Evolutionary conservation across 2,888 invertebrate species (phyloP).

Genomic region (Rotaria macrura): DNA sequence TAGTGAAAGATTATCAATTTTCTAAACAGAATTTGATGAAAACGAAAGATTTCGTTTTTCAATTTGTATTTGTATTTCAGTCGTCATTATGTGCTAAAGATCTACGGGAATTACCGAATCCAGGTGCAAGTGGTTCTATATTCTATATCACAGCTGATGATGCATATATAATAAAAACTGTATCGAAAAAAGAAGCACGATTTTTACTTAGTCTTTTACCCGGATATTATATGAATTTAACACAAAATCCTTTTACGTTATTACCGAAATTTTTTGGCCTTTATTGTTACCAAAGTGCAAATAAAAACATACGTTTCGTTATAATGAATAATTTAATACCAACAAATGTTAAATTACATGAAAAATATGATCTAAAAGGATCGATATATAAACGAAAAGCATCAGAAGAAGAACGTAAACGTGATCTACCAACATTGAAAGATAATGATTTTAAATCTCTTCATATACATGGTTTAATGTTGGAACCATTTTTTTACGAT

Average conservation of each 20-base stretch:
- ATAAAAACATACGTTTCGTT: slow-evolving; percentile 91
- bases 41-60: too few species aligned
- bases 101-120: slow-evolving; percentile 85
- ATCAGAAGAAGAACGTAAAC: slow-evolving; percentile 77
- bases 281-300: slow-evolving; percentile 92
- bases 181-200: slow-evolving; percentile 97
- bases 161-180: slow-evolving; percentile 98
- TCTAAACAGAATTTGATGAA: too few species aligned
- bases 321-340: slow-evolving; percentile 99
- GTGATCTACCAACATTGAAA: slow-evolving; percentile 85
- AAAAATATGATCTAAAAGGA: slow-evolving; percentile 96
- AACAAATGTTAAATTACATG: slow-evolving; percentile 79
- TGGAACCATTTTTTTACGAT: slow-evolving; percentile 88
- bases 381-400: slow-evolving; percentile 98
- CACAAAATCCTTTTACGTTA: slow-evolving; percentile 94
- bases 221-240: slow-evolving; percentile 78
- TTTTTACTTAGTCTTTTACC: slow-evolving; percentile 94
- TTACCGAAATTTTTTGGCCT: slow-evolving; percentile 98
- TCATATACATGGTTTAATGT: slow-evolving; percentile 79
- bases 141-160: slow-evolving; percentile 96
- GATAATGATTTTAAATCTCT: slow-evolving; percentile 95
- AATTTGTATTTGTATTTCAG: slow-evolving; percentile 53
- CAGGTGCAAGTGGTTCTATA: slow-evolving; percentile 96
- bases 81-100: slow-evolving; percentile 93
- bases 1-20: too few species aligned